Evolutionary conservation across 2,113 vertebrate species (phyloP).

Genomic region (Todiramphus saurophagus): DNA sequence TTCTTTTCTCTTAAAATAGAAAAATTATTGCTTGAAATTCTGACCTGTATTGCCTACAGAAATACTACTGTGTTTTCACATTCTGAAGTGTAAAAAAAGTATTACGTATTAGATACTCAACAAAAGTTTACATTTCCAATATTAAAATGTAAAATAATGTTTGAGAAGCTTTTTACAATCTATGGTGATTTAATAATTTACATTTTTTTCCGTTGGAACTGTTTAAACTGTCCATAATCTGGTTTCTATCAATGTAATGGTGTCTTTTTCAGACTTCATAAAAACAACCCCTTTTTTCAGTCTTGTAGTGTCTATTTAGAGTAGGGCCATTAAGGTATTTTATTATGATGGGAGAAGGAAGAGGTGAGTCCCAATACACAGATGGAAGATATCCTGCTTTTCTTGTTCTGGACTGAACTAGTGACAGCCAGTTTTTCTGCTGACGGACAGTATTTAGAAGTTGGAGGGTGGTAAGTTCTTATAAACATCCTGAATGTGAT

Average conservation of each 20-base stretch:
- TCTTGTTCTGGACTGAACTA: neutral
- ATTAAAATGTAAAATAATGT: neutral
- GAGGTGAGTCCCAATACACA: neutral
- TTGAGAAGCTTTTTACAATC: neutral
- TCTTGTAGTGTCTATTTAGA: neutral
- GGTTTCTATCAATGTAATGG: neutral
- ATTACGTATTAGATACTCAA: neutral
- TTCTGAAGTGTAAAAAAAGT: neutral
- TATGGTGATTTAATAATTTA: neutral
- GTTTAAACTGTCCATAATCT: neutral
- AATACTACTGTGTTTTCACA: neutral
- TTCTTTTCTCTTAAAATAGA: neutral
- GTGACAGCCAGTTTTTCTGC: neutral
- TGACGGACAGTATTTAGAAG: neutral
- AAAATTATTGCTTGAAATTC: neutral
- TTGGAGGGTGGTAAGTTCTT: neutral
- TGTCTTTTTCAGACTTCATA: neutral
- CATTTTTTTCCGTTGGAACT: neutral
- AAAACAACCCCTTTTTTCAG: neutral
- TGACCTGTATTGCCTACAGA: neutral
- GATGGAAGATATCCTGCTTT: neutral
- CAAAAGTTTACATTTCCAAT: neutral
- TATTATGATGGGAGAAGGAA: neutral
- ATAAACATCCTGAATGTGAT: neutral
- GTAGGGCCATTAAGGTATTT: neutral